These are phyloP conservation scores for Diarsia mendica DNA, from an alignment of 2,888 invertebrate genomes.

Conservation along the genomic window DNA sequence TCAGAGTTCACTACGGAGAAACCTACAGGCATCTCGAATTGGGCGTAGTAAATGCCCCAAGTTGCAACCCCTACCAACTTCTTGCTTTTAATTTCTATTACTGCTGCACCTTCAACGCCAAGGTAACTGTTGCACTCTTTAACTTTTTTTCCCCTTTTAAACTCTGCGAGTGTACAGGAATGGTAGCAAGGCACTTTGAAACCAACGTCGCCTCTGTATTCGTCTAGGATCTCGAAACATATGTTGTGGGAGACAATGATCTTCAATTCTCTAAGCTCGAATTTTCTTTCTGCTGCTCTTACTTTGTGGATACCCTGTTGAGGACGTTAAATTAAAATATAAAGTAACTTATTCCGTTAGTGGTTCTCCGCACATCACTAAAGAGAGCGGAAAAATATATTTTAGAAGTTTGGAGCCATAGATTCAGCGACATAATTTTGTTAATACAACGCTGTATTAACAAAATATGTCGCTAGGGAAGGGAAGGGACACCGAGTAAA, in stretches of 20 bases:
- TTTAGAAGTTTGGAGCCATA: background rate
- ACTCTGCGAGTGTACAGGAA: slow-evolving; percentile 71
- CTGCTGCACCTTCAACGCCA: slow-evolving; percentile 78
- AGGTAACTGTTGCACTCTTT: slow-evolving; percentile 70
- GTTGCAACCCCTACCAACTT: slow-evolving; percentile 78
- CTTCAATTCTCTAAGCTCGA: slow-evolving; percentile 70
- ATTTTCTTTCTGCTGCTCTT: slow-evolving; percentile 53
- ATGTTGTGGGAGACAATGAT: slow-evolving; percentile 69
- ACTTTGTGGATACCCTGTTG: slow-evolving; percentile 66
- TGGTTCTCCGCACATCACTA: background rate
- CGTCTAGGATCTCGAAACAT: slow-evolving; percentile 71
- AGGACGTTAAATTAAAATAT: background rate
- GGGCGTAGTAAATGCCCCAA: slow-evolving; percentile 72
- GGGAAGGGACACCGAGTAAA: background rate
- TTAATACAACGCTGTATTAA: no score
- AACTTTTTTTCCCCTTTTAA: slow-evolving; percentile 16
- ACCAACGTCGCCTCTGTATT: slow-evolving; percentile 53
- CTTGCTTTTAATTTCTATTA: slow-evolving; percentile 67
- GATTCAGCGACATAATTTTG: background rate
- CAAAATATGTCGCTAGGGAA: no score
- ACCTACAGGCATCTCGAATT: slow-evolving; percentile 77
- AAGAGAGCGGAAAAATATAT: background rate
- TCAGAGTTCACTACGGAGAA: slow-evolving; percentile 77
- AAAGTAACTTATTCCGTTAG: background rate
- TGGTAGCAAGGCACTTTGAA: slow-evolving; percentile 80